Percentiles rank a stretch among this genome's conserved stretches.
These are phyloP conservation scores for Palythoa caribaeorum DNA, from an alignment of 92 coral and sea anemone genomes.

Conservation along the genomic window DNA sequence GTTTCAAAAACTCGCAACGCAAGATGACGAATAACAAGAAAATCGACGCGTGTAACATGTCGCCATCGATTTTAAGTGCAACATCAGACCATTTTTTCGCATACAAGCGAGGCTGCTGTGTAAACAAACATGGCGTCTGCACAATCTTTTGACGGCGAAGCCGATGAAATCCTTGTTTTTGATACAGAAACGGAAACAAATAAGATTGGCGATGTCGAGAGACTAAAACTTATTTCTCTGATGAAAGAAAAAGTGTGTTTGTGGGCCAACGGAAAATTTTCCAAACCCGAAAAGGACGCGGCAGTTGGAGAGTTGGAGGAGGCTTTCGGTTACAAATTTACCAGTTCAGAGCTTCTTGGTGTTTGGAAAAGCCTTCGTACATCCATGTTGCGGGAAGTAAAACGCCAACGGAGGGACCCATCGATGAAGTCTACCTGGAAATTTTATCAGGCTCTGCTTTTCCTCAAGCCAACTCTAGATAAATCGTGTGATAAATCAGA, in stretches of 20 bases:
- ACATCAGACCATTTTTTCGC: constrained; percentile 13
- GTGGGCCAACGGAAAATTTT: constrained; percentile 8
- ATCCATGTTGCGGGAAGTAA: background rate
- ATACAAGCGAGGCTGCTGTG: background rate
- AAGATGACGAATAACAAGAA: background rate
- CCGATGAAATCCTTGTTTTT: background rate
- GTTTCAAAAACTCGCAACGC: background rate
- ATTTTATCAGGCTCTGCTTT: constrained; percentile 10
- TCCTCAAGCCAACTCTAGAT: constrained; percentile 16
- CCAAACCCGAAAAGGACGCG: constrained; percentile 9
- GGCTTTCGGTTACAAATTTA: background rate
- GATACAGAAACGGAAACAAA: constrained; percentile 2
- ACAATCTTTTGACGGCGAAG: constrained; percentile 6
- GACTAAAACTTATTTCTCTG: background rate
- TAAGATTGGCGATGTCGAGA: constrained; percentile 24
- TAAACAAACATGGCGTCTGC: constrained; percentile 29
- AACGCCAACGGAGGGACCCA: constrained; percentile 4
- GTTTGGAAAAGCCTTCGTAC: constrained; percentile 1
- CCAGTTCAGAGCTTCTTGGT: background rate
- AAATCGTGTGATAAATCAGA: constrained; percentile 7
- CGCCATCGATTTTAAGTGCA: background rate
- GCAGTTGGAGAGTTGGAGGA: background rate
- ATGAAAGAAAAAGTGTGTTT: constrained; percentile 16
- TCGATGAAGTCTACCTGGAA: background rate
- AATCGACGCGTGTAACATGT: background rate